Conservation (phyloP, 2,797 vertebrate genomes). For the Pagetopsis macropterus region DNA sequence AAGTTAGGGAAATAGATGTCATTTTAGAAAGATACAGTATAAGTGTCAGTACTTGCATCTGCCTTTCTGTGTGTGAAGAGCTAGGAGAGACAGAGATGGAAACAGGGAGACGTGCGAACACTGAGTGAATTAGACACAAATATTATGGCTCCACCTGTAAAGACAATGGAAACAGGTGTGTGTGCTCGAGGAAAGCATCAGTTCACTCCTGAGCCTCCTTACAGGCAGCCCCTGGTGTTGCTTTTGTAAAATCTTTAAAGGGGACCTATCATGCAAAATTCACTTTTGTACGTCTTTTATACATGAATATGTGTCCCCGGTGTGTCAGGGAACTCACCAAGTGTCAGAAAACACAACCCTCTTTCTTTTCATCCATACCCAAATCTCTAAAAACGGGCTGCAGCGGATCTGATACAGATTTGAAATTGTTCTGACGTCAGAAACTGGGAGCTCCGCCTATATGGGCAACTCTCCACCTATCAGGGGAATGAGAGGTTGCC, state of each 20-base stretch:
- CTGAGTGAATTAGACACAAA: background rate
- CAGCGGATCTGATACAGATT: too few relatives aligned
- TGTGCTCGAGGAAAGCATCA: background rate
- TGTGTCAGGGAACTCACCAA: too few relatives aligned
- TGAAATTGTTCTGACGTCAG: too few relatives aligned
- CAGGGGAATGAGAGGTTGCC: too few relatives aligned
- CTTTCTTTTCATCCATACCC: too few relatives aligned
- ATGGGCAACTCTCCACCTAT: too few relatives aligned
- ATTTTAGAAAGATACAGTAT: background rate
- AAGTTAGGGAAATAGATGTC: slow-evolving; percentile 21
- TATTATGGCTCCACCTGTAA: slow-evolving; percentile 3
- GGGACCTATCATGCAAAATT: too few relatives aligned
- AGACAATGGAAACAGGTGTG: slow-evolving; percentile 14
- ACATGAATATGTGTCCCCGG: too few relatives aligned
- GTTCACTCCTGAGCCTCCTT: background rate
- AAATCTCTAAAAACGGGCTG: too few relatives aligned
- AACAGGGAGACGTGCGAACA: background rate
- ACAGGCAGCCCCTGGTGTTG: slow-evolving; percentile 18
- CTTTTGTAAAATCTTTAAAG: slow-evolving; percentile 13
- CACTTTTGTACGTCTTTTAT: too few relatives aligned
- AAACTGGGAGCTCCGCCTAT: too few relatives aligned
- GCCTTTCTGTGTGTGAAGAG: background rate
- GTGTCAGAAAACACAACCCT: too few relatives aligned
- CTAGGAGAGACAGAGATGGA: background rate
- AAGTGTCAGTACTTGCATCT: background rate